Percentiles rank a stretch among this genome's conserved stretches.
phyloP scores from a whole-genome alignment of 1,140 invertebrate species.

The Penaeus chinensis region DNA sequence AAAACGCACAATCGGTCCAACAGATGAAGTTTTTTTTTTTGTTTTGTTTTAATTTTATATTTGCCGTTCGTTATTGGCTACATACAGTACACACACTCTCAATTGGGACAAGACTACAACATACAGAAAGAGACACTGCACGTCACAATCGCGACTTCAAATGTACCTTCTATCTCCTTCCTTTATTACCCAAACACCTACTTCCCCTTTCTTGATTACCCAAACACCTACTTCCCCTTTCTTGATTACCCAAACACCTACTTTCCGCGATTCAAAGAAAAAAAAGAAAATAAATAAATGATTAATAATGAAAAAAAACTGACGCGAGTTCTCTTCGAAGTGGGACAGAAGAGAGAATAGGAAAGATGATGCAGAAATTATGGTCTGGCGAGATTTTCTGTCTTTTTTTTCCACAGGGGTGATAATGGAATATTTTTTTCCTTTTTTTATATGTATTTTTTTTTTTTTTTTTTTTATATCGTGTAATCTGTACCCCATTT shows the following conservation, averaged over 20 bases:
- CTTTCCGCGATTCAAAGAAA: no score
- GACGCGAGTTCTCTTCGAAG: no score
- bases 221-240: not conserved
- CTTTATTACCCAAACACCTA: not conserved
- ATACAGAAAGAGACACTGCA: slow-evolving; percentile 41
- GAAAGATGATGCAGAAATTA: no score
- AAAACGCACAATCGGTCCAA: slow-evolving; percentile 18
- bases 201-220: not conserved
- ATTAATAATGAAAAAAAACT: no score
- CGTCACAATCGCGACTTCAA: slow-evolving; percentile 10
- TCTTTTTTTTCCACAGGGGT: no score
- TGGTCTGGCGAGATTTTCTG: no score
- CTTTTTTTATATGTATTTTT: no score
- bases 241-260: not conserved
- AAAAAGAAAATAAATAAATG: no score
- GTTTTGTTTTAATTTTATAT: slow-evolving; percentile 18
- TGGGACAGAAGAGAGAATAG: no score
- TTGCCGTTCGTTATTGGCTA: slow-evolving; percentile 50
- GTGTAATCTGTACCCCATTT: no score
- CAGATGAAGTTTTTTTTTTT: slow-evolving; percentile 51
- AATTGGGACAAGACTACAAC: slow-evolving; percentile 52
- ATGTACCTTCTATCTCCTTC: not conserved
- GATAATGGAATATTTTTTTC: no score
- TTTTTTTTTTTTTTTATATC: no score
- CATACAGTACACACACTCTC: slow-evolving; percentile 60